phyloP scores from a whole-genome alignment of 2,888 invertebrate species.

The Camptogramma bilineatum region DNA sequence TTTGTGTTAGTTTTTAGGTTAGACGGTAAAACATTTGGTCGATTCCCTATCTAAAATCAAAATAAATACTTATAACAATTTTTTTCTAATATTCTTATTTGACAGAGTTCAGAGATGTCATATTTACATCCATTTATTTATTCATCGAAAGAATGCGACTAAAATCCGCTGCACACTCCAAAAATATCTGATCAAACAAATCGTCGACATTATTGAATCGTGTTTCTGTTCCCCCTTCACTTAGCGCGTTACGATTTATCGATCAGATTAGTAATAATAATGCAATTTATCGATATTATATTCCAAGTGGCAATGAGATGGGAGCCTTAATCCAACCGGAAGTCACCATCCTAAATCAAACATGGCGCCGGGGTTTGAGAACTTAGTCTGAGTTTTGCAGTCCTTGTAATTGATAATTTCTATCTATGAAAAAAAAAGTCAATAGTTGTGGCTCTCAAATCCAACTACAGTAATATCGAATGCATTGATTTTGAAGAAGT shows the following conservation, averaged over 20 bases:
- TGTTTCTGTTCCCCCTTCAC: conserved; percentile 15
- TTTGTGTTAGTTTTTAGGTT: too few species aligned
- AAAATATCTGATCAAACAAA: conserved; percentile 16
- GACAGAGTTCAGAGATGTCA: too few species aligned
- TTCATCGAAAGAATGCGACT: neutral
- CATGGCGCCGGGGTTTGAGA: conserved; percentile 65
- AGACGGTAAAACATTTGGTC: too few species aligned
- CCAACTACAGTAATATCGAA: too few species aligned
- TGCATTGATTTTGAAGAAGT: too few species aligned
- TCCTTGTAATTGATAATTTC: neutral
- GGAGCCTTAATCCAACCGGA: conserved; percentile 74
- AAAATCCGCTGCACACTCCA: conserved; percentile 2
- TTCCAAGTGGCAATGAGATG: conserved; percentile 57
- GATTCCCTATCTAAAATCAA: too few species aligned
- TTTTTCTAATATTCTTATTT: too few species aligned
- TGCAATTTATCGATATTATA: conserved; percentile 70
- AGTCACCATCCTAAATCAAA: conserved; percentile 82
- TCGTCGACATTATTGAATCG: conserved; percentile 22
- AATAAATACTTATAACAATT: too few species aligned
- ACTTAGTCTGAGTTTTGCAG: neutral
- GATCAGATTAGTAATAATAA: conserved; percentile 47
- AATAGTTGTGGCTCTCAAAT: too few species aligned
- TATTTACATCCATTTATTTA: too few species aligned
- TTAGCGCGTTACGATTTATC: conserved; percentile 33
- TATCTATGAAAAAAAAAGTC: too few species aligned